Evolutionary conservation across 1,140 invertebrate genomes (phyloP).

Genomic region (Hypothenemus hampei): DNA sequence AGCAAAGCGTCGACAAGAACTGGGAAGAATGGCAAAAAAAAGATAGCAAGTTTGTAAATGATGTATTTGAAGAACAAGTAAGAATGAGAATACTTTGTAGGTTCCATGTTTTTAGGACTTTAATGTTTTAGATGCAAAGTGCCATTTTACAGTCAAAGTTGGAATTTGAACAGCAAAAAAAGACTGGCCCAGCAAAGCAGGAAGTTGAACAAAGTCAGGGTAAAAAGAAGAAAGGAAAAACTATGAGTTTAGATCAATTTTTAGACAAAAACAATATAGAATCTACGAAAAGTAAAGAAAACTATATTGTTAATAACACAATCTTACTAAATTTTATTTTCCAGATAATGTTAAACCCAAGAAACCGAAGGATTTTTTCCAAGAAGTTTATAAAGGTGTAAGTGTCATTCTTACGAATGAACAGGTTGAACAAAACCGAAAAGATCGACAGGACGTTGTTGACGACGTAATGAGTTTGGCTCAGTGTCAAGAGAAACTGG

Average conservation of each 20-base stretch:
- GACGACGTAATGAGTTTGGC: conserved; percentile 40
- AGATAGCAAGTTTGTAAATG: conserved; percentile 57
- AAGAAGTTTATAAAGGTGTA: conserved; percentile 60
- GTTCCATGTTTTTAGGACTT: neutral
- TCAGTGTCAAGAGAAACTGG: conserved; percentile 53
- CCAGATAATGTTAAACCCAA: neutral
- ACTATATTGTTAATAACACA: no score
- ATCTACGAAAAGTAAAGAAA: no score
- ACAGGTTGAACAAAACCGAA: conserved; percentile 57
- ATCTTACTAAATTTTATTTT: no score
- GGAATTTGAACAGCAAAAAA: conserved; percentile 62
- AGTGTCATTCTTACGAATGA: conserved; percentile 61
- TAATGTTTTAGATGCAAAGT: conserved; percentile 46
- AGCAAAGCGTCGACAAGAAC: conserved; percentile 45
- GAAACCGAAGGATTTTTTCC: conserved; percentile 55
- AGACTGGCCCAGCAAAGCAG: conserved; percentile 38
- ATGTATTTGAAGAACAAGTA: conserved; percentile 57
- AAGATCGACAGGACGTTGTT: conserved; percentile 39
- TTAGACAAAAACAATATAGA: conserved; percentile 46
- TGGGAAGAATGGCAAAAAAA: conserved; percentile 60
- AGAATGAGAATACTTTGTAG: neutral
- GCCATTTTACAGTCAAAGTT: conserved; percentile 63
- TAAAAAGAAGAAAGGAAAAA: conserved; percentile 62
- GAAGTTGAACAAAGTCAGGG: conserved; percentile 48
- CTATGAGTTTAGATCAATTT: conserved; percentile 63